These are phyloP conservation scores for Fregetta grallaria DNA, from an alignment of 2,113 vertebrate species.

Conservation along the genomic window DNA sequence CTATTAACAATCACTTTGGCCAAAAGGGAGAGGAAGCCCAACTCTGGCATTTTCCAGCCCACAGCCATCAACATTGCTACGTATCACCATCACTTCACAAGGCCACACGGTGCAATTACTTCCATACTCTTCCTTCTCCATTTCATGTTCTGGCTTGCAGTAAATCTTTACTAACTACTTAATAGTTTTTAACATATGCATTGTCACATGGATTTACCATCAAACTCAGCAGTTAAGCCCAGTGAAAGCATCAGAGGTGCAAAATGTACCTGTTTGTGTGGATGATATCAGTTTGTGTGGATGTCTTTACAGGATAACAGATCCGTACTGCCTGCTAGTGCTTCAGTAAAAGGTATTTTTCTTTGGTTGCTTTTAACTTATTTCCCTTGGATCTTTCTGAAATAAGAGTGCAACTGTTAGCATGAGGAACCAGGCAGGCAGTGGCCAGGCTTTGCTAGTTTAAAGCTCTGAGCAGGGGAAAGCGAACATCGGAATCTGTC, in stretches of 20 bases:
- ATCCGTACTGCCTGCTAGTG: background rate
- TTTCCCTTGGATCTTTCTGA: background rate
- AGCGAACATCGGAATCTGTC: background rate
- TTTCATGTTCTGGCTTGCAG: background rate
- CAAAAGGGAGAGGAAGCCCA: background rate
- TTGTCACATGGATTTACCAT: background rate
- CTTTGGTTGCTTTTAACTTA: background rate
- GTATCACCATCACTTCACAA: background rate
- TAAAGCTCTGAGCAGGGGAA: background rate
- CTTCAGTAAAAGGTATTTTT: background rate
- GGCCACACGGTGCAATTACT: background rate
- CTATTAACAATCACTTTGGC: background rate
- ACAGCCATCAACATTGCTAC: accelerated
- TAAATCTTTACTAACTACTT: background rate
- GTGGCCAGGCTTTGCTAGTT: background rate
- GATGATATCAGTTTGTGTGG: background rate
- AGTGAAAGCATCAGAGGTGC: background rate
- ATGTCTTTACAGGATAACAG: background rate
- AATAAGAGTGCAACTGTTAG: background rate
- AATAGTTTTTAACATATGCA: background rate
- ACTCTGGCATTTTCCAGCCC: background rate
- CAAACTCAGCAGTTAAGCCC: background rate
- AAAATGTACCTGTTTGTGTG: background rate
- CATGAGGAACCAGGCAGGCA: background rate
- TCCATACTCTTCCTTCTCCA: background rate